Base-by-base conservation (phyloP, 2,888 invertebrate genomes). In the Eutolmus rufibarbis region DNA sequence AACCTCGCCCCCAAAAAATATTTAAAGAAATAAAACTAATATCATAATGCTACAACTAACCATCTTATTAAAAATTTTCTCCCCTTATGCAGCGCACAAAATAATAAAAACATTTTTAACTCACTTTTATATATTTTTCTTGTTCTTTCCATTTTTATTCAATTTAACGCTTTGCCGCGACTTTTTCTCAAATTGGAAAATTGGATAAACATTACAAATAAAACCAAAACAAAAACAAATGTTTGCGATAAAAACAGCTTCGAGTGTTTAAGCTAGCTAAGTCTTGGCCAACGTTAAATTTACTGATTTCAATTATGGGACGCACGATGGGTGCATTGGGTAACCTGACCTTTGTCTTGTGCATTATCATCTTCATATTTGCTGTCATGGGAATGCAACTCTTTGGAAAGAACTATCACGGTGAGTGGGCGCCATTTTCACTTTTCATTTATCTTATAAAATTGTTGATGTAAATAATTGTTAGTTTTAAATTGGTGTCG, bases 341-440 rank as follows among this genome's bases (percentile, higher is more conserved):
- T 94, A 99, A 99, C 94, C 94, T 99, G 94, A 98, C 98, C 91
- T 98, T 99, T 94, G 98, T 99, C 92, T 95, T 99, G 93, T 98
- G 97, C 93, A 99, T 99, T 94, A 98, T 99, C 94, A 98, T 99
- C 95, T 99, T 99, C 95, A 99, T 99, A 94, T 99, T 99, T 94
- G 99, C 99, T 94, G 98, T 99, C 91, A 98, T 99, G 98, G 99
- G 99, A 92, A 99, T 99, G 98, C 98, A 99, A 94, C 95, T 99
- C 91, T 99, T 99, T 94, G 98, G 98, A 91, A 97, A 97, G 93
- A 97, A 97, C 94, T 98, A 98, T 92, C 95, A 95, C 93, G 96
- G 96, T 96, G 66, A 76, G 77, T 76, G n/a, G 82, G 19, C 19
- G 37, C 31, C 12, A n/a, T n/a, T 51, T 34, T 28, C 7, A 34